phyloP scores from a whole-genome alignment of 2,113 vertebrate species.

The Plotosus lineatus region DNA sequence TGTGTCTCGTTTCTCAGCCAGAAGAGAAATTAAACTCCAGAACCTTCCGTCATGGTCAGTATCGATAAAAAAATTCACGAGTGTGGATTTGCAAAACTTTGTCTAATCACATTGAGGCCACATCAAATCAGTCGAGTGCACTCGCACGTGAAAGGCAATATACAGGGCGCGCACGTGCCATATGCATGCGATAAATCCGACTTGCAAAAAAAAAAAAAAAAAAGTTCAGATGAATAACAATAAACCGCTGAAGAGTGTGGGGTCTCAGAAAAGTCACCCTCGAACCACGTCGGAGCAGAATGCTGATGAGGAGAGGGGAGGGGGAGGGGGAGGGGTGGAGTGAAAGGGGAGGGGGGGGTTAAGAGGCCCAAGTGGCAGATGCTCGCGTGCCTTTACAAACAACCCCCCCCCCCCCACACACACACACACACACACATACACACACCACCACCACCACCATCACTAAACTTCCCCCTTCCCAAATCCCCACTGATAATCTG shows the following conservation, averaged over 20 bases:
- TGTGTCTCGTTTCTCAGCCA: not conserved
- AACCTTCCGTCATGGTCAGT: not conserved
- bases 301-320: constrained; percentile 20
- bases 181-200: constrained; percentile 21
- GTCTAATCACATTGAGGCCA: not conserved
- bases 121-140: not conserved
- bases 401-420: constrained; percentile 57
- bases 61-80: not conserved
- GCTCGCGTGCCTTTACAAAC: constrained; percentile 96
- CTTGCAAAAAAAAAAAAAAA: constrained; percentile 26
- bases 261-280: not conserved
- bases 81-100: not conserved
- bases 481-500: constrained; percentile 60
- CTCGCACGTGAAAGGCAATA: not conserved
- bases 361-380: constrained; percentile 79
- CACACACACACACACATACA: no score
- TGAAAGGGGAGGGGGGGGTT: constrained; percentile 22
- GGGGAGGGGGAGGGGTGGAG: constrained; percentile 77
- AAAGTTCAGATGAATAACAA: constrained; percentile 42
- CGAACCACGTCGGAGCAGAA: not conserved
- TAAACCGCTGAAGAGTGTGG: constrained; percentile 11
- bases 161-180: constrained; percentile 29
- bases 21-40: not conserved
- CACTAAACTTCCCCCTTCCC: constrained; percentile 51
- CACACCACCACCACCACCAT: constrained; percentile 73